phyloP scores from a whole-genome alignment of 2,797 vertebrate species.

The Acipenser oxyrinchus region DNA sequence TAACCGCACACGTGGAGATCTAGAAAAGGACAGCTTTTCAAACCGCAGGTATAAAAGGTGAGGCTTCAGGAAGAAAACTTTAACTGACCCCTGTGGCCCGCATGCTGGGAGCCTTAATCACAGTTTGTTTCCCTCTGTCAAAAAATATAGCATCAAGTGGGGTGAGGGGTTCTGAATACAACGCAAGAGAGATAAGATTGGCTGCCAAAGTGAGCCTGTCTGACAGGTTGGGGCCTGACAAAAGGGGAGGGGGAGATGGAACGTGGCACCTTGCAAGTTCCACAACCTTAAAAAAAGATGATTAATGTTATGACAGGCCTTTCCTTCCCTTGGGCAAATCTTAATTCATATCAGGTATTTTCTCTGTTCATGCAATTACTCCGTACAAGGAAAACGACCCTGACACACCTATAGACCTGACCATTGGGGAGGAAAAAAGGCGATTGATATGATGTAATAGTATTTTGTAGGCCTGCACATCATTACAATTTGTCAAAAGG shows the following conservation, averaged over 20 bases:
- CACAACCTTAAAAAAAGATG: slow-evolving; percentile 34
- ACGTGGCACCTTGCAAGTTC: slow-evolving; percentile 42
- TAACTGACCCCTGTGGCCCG: not conserved
- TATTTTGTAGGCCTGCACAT: not conserved
- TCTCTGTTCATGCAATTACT: slow-evolving; percentile 2
- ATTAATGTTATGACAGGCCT: slow-evolving; percentile 39
- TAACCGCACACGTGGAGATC: too few species aligned
- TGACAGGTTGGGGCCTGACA: slow-evolving; percentile 67
- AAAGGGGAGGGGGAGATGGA: slow-evolving; percentile 20
- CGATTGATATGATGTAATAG: not conserved
- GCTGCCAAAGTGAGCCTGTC: slow-evolving; percentile 51
- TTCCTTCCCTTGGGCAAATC: slow-evolving; percentile 21
- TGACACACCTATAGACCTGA: not conserved
- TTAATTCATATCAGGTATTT: not conserved
- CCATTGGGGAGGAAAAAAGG: not conserved
- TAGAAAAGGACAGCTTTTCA: not conserved
- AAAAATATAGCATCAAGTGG: slow-evolving; percentile 21
- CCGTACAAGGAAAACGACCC: not conserved
- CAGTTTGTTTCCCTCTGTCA: not conserved
- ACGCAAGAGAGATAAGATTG: slow-evolving; percentile 35
- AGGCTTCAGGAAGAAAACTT: not conserved
- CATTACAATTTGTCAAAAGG: too few species aligned
- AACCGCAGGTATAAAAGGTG: not conserved
- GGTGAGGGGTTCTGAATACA: slow-evolving; percentile 24
- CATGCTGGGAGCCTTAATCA: not conserved